Evolutionary conservation across 2,888 invertebrate species (phyloP).

Genomic region (Ypsolopha scabrella): DNA sequence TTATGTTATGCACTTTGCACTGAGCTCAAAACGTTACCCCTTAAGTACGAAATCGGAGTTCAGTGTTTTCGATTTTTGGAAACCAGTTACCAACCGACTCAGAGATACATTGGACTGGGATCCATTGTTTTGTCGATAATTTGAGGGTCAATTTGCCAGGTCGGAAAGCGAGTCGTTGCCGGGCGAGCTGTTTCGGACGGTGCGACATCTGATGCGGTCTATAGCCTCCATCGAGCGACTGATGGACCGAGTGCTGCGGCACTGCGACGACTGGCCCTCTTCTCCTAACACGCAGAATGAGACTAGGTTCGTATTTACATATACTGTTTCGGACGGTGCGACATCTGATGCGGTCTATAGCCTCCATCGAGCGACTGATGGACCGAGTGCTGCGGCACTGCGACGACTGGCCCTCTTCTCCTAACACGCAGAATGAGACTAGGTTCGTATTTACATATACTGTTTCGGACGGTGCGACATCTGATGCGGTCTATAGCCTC

Average conservation of each 20-base stretch:
- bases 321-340: slow-evolving; percentile 42
- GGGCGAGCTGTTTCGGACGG: neutral
- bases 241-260: slow-evolving; percentile 7
- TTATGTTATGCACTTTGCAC: too few relatives aligned
- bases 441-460: too few relatives aligned
- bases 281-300: neutral
- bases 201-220: too few relatives aligned
- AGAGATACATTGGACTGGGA: too few relatives aligned
- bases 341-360: slow-evolving; percentile 51
- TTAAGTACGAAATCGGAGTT: too few relatives aligned
- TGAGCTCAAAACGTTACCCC: too few relatives aligned
- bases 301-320: neutral
- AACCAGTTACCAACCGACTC: too few relatives aligned
- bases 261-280: slow-evolving; percentile 16
- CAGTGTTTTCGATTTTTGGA: too few relatives aligned
- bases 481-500: neutral
- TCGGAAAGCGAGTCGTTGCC: too few relatives aligned
- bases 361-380: slow-evolving; percentile 57
- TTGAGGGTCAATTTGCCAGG: neutral
- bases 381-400: slow-evolving; percentile 50
- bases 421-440: too few relatives aligned
- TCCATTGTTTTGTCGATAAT: too few relatives aligned
- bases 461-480: neutral
- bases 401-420: slow-evolving; percentile 14
- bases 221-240: slow-evolving; percentile 3